A percentile compares a stretch with the other conserved stretches of the same genome.
phyloP scores from a whole-genome alignment of 2,797 vertebrate genomes.

The Enteromius afrohamiltoni region DNA sequence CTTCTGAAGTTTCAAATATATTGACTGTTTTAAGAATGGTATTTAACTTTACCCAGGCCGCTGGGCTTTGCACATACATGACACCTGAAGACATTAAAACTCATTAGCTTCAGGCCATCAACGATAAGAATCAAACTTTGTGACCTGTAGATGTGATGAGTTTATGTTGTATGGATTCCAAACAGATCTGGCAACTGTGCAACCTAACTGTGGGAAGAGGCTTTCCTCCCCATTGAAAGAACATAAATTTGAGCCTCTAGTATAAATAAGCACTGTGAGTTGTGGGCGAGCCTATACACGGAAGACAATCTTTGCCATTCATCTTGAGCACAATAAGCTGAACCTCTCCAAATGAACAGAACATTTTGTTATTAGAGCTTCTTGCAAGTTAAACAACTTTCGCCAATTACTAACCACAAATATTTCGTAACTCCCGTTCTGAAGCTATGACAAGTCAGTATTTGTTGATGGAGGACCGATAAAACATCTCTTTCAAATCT shows the following conservation, averaged over 20 bases:
- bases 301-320: neutral
- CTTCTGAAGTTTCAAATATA: too few species aligned
- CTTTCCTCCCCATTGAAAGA: neutral
- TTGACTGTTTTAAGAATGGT: too few species aligned
- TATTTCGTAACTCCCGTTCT: neutral
- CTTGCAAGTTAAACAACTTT: conserved; percentile 15
- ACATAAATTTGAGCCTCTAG: conserved; percentile 13
- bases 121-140: neutral
- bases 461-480: neutral
- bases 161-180: conserved; percentile 32
- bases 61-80: neutral
- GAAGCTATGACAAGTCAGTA: conserved; percentile 1
- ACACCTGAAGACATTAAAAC: neutral
- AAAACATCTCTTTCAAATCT: neutral
- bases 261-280: conserved; percentile 7
- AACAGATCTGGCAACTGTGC: conserved; percentile 22
- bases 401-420: conserved; percentile 20
- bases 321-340: conserved; percentile 2
- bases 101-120: neutral
- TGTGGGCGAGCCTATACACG: neutral
- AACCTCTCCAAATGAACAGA: conserved; percentile 3
- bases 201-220: conserved; percentile 4
- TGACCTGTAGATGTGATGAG: neutral
- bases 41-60: neutral
- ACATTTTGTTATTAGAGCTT: neutral